Percentiles rank a stretch among this genome's conserved stretches.
phyloP scores from a whole-genome alignment of 1,140 invertebrate genomes.

The Lithobius niger region DNA sequence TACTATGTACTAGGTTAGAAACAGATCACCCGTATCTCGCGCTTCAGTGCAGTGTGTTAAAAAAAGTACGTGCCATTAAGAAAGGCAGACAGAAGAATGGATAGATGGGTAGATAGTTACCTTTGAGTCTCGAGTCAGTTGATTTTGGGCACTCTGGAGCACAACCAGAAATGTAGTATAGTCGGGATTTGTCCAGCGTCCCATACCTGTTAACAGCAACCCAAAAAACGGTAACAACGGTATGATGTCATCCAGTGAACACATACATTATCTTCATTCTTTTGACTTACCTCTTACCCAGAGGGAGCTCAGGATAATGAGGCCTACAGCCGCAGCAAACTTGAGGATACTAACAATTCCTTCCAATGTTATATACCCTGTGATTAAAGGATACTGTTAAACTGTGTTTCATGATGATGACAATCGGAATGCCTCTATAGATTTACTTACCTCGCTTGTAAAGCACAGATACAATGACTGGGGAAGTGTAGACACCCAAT shows the following conservation, averaged over 20 bases:
- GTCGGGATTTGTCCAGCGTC: background rate
- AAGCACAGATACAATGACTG: background rate
- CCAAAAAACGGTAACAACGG: background rate
- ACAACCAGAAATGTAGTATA: background rate
- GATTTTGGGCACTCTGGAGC: background rate
- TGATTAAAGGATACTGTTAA: too few relatives aligned
- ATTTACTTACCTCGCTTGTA: background rate
- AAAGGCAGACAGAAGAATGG: too few relatives aligned
- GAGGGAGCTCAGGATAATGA: background rate
- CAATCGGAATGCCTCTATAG: too few relatives aligned
- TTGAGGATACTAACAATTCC: background rate
- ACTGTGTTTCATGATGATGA: too few relatives aligned
- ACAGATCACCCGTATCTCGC: too few relatives aligned
- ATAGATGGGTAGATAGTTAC: too few relatives aligned
- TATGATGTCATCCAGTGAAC: background rate
- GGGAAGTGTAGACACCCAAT: background rate
- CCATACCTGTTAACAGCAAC: too few relatives aligned
- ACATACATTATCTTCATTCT: too few relatives aligned
- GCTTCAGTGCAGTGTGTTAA: too few relatives aligned
- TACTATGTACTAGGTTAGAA: too few relatives aligned
- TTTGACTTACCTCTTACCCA: background rate
- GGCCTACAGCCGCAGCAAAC: background rate
- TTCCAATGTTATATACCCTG: background rate
- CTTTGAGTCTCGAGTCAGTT: background rate
- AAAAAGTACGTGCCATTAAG: too few relatives aligned